phyloP scores from a whole-genome alignment of 2,113 vertebrate genomes.

The Stomatorhinus ivindoensis region DNA sequence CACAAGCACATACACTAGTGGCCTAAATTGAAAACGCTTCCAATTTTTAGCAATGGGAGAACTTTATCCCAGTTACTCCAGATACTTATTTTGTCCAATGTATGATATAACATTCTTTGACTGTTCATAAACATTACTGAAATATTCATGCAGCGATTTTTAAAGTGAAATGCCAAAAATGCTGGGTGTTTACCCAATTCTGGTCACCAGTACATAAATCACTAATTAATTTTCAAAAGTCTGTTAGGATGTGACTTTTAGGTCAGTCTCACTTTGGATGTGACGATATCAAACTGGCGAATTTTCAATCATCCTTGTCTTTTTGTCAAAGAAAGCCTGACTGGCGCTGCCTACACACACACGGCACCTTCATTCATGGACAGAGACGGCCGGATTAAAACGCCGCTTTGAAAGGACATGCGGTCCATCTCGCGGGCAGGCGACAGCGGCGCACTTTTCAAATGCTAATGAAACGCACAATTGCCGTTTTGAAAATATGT shows the following conservation, averaged over 20 bases:
- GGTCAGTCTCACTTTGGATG: neutral
- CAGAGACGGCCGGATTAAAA: neutral
- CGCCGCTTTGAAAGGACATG: neutral
- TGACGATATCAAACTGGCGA: neutral
- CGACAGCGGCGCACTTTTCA: neutral
- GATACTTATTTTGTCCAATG: no score
- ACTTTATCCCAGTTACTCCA: no score
- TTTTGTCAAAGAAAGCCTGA: neutral
- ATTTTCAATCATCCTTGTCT: neutral
- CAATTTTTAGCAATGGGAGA: no score
- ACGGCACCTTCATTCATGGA: neutral
- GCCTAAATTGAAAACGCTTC: no score
- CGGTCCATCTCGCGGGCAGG: neutral
- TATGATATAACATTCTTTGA: no score
- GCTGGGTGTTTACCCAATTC: neutral
- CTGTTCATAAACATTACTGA: neutral
- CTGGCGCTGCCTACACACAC: neutral
- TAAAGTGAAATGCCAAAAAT: neutral
- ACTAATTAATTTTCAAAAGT: neutral
- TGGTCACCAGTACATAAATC: neutral
- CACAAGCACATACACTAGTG: neutral
- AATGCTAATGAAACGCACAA: constrained; percentile 3
- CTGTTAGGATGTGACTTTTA: neutral
- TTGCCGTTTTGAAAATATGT: constrained; percentile 9
- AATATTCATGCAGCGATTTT: neutral